Base-by-base conservation (phyloP, 92 coral and sea anemone species). In the Zoanthus sociatus region DNA sequence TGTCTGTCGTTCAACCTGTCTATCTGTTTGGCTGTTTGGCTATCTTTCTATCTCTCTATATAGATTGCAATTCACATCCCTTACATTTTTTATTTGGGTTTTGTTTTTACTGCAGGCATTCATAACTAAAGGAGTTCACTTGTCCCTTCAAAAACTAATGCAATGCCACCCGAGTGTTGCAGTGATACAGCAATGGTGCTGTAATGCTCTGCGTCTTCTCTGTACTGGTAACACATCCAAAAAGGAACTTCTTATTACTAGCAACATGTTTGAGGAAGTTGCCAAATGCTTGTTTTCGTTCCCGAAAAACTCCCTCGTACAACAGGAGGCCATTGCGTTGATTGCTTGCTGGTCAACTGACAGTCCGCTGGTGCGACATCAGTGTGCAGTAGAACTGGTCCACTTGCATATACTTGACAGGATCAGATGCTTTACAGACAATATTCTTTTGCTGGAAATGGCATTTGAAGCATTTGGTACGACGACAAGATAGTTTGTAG, bases 381-480 rank as follows among this genome's bases (percentile, higher is more conserved):
- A 97, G 83, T 92, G 98, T 85, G 94, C 96, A 5, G 79, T 82
- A 18, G 99, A 97, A 69, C 92, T 91, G 61, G 44, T 95, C 20
- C 94, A 95, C 64, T 15, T 88, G 17, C 71, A 64, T 46, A 89
- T 97, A 74, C 33, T 97, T 69, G 77, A 88, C 54, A 86, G 89
- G 6, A 90, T 97, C 91, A 77, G 53, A 66, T 75, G 66, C 58
- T 91, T 92, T 70, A 61, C 60, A 10, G 73, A 78, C 32, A 73
- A 84, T 53, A 73, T 71, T 9, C 85, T 89, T 4, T 87, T 97
- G 89, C 32, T 89, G 21, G 99, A 97, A 88, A 90, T 97, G 72
- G 91, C 99, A 51, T 75, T 97, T 75, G 99, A 97, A 70, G 92
- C 95, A 18, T 76, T 97, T 79, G 98, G 99, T 97, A 87, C 77